Base-by-base conservation (phyloP, 2,888 invertebrate genomes). In the Leptinotarsa rubiginosa region DNA sequence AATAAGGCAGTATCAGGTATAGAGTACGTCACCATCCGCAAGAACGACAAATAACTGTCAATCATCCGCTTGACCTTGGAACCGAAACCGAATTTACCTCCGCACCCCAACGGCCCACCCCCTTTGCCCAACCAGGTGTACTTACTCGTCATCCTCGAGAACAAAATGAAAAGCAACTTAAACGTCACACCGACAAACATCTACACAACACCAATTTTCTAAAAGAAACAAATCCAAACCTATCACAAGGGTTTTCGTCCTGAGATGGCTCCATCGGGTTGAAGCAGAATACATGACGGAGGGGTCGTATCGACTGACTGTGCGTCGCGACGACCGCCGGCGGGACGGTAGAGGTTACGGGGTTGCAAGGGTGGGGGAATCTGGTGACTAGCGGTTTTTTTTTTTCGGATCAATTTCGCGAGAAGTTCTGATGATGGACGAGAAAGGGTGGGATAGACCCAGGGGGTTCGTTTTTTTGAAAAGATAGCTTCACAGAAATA, bases 251-350 rank as follows among this genome's bases (percentile, higher is more conserved):
- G 47, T 25, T 73, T 69, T 69, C 59, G 66, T 66, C 65, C 65
- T 68, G 50, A 69, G 65, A 49, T 62, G 59, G 49, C 68, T 74
- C 72, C 66, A 75, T 75, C 59, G 49, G 41, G 69, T 59, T 41
- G 59, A 75, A 75, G 62, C 71, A 64, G 56, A 73, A 73, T 69
- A 77, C 75, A 73, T 73, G 75, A 73, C 77, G 52, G 66, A 62
- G 62, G 50, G 49, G 41, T 41, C 7, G 68, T 77, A 77, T 77
- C 77, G 77, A 77, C 73, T 77, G 71, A 56, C 25, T 22, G 66
- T n/a, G 49, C 73, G 75, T 71, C 75, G 66, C 47, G 62, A 62
- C 62, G 62, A n/a, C 31, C 25, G 20, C 2, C 56, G 20, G 13
- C 56, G 56, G 13, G 62, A 18, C 20, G 18, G 12, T 22, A 25